These are phyloP conservation scores for Limonius californicus DNA, from an alignment of 1,140 invertebrate genomes.

Conservation along the genomic window DNA sequence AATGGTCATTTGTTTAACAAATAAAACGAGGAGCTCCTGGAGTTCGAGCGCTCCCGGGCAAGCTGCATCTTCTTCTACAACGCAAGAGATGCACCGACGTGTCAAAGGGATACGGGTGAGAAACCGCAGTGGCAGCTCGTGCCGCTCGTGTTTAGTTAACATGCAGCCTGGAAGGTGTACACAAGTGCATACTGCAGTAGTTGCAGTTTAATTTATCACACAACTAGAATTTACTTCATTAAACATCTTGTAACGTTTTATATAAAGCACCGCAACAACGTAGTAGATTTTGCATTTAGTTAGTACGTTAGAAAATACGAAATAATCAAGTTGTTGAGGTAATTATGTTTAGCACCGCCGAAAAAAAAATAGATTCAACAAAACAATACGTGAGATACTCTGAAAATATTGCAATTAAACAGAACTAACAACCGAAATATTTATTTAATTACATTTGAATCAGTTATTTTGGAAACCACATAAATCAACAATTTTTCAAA, in stretches of 20 bases:
- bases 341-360: too few species aligned
- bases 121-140: neutral
- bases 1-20: slow-evolving; percentile 34
- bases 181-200: neutral
- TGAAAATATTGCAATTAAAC: too few species aligned
- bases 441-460: too few species aligned
- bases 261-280: neutral
- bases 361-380: too few species aligned
- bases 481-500: too few species aligned
- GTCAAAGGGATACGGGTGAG: neutral
- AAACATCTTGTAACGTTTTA: neutral
- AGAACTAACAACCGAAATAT: too few species aligned
- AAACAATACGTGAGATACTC: too few species aligned
- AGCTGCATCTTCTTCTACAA: neutral
- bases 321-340: too few species aligned
- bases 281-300: neutral
- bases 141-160: neutral
- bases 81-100: neutral
- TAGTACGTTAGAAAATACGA: too few species aligned
- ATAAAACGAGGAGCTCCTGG: slow-evolving; percentile 13
- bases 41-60: neutral
- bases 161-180: neutral
- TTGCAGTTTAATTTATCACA: neutral
- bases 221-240: neutral
- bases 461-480: too few species aligned